phyloP scores from a whole-genome alignment of 2,888 invertebrate species.

The Siphonodentalium dalli region DNA sequence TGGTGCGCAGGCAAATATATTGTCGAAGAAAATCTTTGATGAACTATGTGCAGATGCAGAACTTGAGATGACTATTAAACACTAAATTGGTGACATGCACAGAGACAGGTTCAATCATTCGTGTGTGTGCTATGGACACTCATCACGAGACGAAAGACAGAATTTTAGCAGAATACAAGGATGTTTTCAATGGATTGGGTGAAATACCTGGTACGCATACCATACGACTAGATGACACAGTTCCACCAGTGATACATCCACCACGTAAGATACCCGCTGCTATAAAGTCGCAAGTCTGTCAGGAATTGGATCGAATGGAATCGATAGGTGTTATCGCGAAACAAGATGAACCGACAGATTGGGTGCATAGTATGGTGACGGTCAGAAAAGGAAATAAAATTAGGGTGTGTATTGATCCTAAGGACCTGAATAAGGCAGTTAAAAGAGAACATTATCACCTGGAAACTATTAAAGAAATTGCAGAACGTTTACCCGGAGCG shows the following conservation, averaged over 20 bases:
- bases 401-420: conserved; percentile 9
- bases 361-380: conserved; percentile 14
- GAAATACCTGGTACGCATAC: not conserved
- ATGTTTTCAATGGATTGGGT: conserved; percentile 1
- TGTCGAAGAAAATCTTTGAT: not conserved
- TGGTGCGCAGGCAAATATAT: conserved; percentile 14
- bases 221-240: not conserved
- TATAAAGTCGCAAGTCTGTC: conserved; percentile 1
- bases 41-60: not conserved
- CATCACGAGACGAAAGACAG: not conserved
- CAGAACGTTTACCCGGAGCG: not conserved
- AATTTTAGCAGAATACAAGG: not conserved
- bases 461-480: conserved; percentile 4
- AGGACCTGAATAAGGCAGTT: conserved; percentile 16
- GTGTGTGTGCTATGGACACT: not conserved
- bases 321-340: conserved; percentile 9
- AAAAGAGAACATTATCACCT: conserved; percentile 14
- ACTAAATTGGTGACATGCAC: no score
- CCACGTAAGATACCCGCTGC: conserved; percentile 12
- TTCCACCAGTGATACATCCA: conserved; percentile 9
- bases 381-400: conserved; percentile 7
- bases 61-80: not conserved
- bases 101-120: not conserved
- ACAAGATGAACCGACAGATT: conserved; percentile 20
- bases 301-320: conserved; percentile 10